Evolutionary conservation across 2,113 vertebrate species (phyloP).

Genomic region (Malurus elegans): DNA sequence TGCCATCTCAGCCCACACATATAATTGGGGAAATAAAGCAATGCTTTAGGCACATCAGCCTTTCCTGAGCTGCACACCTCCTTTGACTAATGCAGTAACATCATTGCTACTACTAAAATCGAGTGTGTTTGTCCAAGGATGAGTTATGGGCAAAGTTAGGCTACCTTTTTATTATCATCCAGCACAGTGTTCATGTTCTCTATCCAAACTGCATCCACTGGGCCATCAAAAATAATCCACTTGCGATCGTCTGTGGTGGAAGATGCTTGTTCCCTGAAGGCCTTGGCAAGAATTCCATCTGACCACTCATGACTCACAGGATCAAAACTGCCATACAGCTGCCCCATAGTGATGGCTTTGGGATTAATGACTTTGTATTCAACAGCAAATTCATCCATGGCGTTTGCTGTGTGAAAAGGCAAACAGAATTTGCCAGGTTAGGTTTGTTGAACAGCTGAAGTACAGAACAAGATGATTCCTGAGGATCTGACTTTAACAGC

Average conservation of each 20-base stretch:
- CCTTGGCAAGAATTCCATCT: constrained; percentile 85
- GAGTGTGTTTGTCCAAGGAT: background rate
- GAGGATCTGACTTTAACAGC: background rate
- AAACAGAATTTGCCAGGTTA: background rate
- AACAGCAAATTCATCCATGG: constrained; percentile 87
- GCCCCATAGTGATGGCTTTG: constrained; percentile 91
- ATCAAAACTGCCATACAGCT: constrained; percentile 90
- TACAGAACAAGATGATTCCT: background rate
- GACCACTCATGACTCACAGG: constrained; percentile 90
- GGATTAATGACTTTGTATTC: constrained; percentile 87
- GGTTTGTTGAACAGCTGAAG: background rate
- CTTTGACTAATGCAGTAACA: background rate
- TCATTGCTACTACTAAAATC: background rate
- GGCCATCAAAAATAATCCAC: constrained; percentile 95
- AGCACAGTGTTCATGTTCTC: constrained; percentile 97
- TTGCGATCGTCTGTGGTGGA: constrained; percentile 80
- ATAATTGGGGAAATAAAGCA: background rate
- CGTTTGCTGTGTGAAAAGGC: constrained; percentile 66
- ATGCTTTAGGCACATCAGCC: background rate
- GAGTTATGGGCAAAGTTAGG: background rate
- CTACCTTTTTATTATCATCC: constrained; percentile 96
- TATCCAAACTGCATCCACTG: constrained; percentile 96
- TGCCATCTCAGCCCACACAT: background rate
- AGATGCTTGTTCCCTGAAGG: constrained; percentile 85
- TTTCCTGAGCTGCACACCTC: background rate